Base-by-base conservation (phyloP, 2,113 vertebrate genomes). In the Centropus unirufus region DNA sequence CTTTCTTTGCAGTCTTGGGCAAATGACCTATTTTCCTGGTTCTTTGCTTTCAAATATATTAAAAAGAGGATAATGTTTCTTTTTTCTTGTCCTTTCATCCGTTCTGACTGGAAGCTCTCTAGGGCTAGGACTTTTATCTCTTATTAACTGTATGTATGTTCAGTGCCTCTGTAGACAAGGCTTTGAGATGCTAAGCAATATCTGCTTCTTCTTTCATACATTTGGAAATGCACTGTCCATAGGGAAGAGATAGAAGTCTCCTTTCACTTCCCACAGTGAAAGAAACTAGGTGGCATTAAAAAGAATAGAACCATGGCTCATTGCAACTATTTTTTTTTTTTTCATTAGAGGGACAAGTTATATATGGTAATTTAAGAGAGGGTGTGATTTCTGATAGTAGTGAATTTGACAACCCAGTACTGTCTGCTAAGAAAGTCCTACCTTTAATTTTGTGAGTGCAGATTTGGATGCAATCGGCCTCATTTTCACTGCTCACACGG, bases 371-470 rank as follows among this genome's bases (percentile, higher is more conserved):
- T 93, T 86, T 82, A 73, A 75, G 44, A 68, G 72, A 91, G 69
- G 44, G 73, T 70, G 12, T 61, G 70, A 91, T 95, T 57, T 85
- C 74, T 93, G 57, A 39, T 74, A 59, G 68, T 34, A 59, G 62
- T 90, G 73, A 89, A 90, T 94, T 57, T 72, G 70, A 88, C 1
- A 2, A 39, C 54, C 42, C 34, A 87, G 52, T 88, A 69, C 76
- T 32, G 64, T 55, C 63, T 84, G 59, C 83, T 87, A 44, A 78
- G 58, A 49, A 94, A 67, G 64, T 57, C 47, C 68, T 74, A 80
- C 59, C 61, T 94, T 96, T 93, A 91, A 92, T 94, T 92, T 84
- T 81, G 26, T 84, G 93, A 93, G 80, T 93, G 89, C 39, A 14
- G 61, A 83, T 87, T 96, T 94, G 89, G 88, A 93, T 92, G 63